Base-by-base conservation (phyloP, 1,140 invertebrate species). In the Kradibia gibbosae region DNA sequence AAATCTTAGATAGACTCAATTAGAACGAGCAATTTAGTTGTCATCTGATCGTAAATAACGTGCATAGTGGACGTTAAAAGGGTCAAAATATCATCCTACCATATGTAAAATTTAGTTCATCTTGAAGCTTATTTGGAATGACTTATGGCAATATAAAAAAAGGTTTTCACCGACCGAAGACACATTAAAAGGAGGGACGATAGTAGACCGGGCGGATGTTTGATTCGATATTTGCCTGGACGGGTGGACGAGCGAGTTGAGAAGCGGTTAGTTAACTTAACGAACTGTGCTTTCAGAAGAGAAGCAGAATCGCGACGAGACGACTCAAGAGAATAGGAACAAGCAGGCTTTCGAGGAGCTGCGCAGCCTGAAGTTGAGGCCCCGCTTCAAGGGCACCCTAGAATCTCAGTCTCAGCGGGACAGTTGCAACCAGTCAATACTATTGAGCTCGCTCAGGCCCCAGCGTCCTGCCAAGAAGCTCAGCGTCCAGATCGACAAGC, bases 221-320 rank as follows among this genome's bases (percentile, higher is more conserved):
- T n/a, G n/a, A n/a, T n/a, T n/a, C n/a, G n/a, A n/a, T n/a, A n/a
- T n/a, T n/a, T n/a, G n/a, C n/a, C n/a, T n/a, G n/a, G 5, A 20
- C 20, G 50, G 42, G 50, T 31, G 57, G 25, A 13, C 11, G 25
- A 25, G 25, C 3, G 4, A 4, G 22, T 45, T n/a, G 2, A n/a
- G 25, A n/a, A n/a, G n/a, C 15, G 31, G 60, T 17, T 15, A 8
- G 4, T 22, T 39, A 67, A 39, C 22, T 39, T 67, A 15, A 39
- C 62, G 22, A 67, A 67, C 34, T 78, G 39, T 80, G 65, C 72
- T 88, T 86, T 45, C 83, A 88, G 92, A 91, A 71, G 91, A 93
- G 67, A 92, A 92, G 74, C 90, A 91, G 67, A 82, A 89, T 20
- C 88, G 90, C 72, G 91, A 92, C 80, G 91, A 92, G 81, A 86